These are phyloP conservation scores for Harmothoe impar DNA, from an alignment of 2,888 invertebrate genomes.

Conservation along the genomic window DNA sequence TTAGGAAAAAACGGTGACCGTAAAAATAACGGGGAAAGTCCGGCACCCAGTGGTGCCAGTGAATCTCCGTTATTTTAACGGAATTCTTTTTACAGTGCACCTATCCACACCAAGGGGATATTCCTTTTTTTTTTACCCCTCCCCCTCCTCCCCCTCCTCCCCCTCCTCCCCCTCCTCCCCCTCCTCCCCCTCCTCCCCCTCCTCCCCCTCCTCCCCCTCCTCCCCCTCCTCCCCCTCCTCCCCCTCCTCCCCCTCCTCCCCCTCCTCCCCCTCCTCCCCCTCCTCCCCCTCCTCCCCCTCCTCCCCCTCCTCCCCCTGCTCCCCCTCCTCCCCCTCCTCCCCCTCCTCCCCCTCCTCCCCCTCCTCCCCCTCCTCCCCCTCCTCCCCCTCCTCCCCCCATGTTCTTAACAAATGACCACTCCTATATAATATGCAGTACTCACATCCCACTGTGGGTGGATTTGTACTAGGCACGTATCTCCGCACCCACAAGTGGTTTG, in stretches of 20 bases:
- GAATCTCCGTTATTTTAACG: too few species aligned
- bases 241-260: constrained; percentile 11
- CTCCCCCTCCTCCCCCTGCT: background rate
- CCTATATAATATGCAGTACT: too few species aligned
- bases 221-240: constrained; percentile 30
- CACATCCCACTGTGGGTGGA: too few species aligned
- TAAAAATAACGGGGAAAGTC: too few species aligned
- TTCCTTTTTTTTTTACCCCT: background rate
- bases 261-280: constrained; percentile 43
- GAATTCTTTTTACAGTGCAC: too few species aligned
- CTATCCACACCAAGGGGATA: background rate
- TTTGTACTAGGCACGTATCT: too few species aligned
- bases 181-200: constrained; percentile 49
- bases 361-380: background rate
- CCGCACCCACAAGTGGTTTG: too few species aligned
- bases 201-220: constrained; percentile 8
- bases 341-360: background rate
- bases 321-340: too few species aligned
- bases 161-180: constrained; percentile 1
- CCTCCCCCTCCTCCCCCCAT: background rate
- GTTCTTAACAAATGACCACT: too few species aligned
- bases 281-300: background rate
- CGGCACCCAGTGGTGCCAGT: too few species aligned
- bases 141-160: constrained; percentile 38
- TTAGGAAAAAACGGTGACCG: too few species aligned